phyloP scores from a whole-genome alignment of 2,888 invertebrate species.

The Gastrophysa polygoni region DNA sequence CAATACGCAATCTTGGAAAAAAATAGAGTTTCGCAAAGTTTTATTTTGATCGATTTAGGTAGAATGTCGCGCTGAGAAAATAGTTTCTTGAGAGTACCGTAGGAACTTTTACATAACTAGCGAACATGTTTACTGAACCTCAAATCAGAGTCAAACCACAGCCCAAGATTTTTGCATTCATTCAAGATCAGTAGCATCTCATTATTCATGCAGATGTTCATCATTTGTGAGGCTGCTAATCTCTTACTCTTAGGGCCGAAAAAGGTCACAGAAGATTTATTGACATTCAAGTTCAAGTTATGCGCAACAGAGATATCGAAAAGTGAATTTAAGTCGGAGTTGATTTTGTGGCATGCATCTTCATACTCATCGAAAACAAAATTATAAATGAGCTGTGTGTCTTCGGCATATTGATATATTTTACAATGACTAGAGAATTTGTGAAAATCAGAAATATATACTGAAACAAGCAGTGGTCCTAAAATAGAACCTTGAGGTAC shows the following conservation, averaged over 20 bases:
- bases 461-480: neutral
- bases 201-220: neutral
- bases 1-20: too few species aligned
- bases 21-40: slow-evolving; percentile 1
- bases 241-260: neutral
- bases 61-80: neutral
- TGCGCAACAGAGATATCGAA: neutral
- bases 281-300: neutral
- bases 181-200: neutral
- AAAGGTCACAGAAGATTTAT: neutral
- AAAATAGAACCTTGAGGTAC: slow-evolving; percentile 10
- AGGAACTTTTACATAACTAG: neutral
- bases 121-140: neutral
- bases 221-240: neutral
- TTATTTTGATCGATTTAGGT: neutral
- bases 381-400: slow-evolving; percentile 2
- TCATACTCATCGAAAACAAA: neutral
- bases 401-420: slow-evolving; percentile 9
- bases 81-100: neutral
- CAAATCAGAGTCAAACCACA: neutral
- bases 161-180: neutral
- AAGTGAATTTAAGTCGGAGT: neutral
- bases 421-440: neutral
- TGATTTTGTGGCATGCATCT: neutral
- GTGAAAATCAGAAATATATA: slow-evolving; percentile 10